Percentiles rank a stretch among this genome's conserved stretches.
These are phyloP conservation scores for Phainopepla nitens DNA, from an alignment of 2,113 vertebrate genomes.

Conservation along the genomic window DNA sequence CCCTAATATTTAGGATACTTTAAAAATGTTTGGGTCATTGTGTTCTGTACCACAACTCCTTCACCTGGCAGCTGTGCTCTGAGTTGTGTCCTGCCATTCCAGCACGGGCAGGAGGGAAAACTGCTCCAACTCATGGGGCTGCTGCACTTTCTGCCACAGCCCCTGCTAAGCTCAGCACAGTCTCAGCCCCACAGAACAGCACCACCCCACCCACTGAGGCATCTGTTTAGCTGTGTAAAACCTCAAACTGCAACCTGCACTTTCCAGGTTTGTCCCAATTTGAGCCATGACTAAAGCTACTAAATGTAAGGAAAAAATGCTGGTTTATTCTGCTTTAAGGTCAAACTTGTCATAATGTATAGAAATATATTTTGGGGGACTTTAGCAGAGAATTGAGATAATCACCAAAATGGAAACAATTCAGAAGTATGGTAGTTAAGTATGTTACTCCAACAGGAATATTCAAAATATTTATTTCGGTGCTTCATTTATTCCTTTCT, in stretches of 20 bases:
- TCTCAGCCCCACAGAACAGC: neutral
- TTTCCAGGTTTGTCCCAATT: neutral
- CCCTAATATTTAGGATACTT: neutral
- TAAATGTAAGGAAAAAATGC: neutral
- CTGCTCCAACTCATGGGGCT: neutral
- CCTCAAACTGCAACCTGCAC: neutral
- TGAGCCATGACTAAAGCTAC: neutral
- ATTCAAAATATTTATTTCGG: neutral
- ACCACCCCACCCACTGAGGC: neutral
- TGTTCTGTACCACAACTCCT: neutral
- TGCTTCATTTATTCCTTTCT: neutral
- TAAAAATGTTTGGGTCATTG: neutral
- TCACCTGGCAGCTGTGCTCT: neutral
- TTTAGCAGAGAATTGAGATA: neutral
- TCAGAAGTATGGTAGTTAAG: neutral
- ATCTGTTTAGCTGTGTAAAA: rapidly evolving
- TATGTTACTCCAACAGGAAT: neutral
- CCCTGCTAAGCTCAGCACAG: rapidly evolving
- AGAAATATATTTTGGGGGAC: neutral
- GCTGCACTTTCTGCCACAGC: neutral
- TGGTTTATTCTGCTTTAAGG: neutral
- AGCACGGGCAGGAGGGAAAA: neutral
- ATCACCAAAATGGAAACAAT: neutral
- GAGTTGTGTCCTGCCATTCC: neutral
- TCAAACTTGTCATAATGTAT: neutral